Conservation (phyloP, 64 coral and sea anemone species). For the Hydrozoanthus tunicans region DNA sequence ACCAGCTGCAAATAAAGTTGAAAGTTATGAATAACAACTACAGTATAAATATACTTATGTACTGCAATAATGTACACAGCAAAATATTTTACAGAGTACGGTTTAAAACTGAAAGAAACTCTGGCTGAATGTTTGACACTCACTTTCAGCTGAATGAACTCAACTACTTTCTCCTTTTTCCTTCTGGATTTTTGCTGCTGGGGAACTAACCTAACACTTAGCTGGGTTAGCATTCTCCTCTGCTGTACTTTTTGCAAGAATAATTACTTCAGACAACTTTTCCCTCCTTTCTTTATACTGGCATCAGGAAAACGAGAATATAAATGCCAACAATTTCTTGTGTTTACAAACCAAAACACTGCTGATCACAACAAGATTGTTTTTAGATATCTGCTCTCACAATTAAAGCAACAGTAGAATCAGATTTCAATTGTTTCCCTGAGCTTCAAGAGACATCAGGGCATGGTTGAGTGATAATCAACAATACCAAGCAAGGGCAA, state of each 20-base stretch:
- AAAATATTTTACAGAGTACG: no score
- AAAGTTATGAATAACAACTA: no score
- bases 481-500: background rate
- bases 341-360: background rate
- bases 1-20: no score
- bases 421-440: conserved; percentile 18
- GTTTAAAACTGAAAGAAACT: no score
- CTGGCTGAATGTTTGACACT: background rate
- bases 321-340: background rate
- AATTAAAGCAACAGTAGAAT: background rate
- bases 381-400: background rate
- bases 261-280: background rate
- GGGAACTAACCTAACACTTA: background rate
- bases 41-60: no score
- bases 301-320: background rate
- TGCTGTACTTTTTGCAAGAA: background rate
- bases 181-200: background rate
- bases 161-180: background rate
- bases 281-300: no score
- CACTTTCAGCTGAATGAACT: conserved; percentile 13
- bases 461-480: conserved; percentile 31
- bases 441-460: background rate
- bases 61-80: no score
- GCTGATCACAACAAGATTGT: background rate
- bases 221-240: background rate